phyloP scores from a whole-genome alignment of 1,140 invertebrate genomes.

The Battus philenor region DNA sequence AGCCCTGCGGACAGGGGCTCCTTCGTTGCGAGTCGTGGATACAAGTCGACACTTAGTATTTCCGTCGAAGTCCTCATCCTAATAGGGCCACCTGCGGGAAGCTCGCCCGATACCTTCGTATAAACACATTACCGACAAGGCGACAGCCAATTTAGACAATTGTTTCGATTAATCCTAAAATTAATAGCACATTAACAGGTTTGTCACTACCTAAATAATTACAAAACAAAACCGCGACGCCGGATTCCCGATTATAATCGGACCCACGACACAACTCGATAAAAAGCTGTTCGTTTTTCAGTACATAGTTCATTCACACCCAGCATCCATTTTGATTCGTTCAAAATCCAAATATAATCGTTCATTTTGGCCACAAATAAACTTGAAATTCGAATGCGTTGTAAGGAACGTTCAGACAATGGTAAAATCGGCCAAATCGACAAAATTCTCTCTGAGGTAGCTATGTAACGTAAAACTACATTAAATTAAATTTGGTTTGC shows the following conservation, averaged over 20 bases:
- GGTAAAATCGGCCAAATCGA: conserved; percentile 9
- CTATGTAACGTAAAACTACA: no score
- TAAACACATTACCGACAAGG: conserved; percentile 72
- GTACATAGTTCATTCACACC: conserved; percentile 76
- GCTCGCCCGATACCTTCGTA: conserved; percentile 55
- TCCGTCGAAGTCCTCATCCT: conserved; percentile 67
- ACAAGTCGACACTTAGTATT: conserved; percentile 54
- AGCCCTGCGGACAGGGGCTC: conserved; percentile 39
- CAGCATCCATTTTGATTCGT: conserved; percentile 77
- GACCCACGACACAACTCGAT: conserved; percentile 70
- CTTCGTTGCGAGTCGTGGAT: conserved; percentile 45
- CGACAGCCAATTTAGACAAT: conserved; percentile 53
- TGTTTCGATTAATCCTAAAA: conserved; percentile 34
- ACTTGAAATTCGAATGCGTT: conserved; percentile 55
- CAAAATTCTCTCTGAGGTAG: not conserved
- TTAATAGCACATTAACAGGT: conserved; percentile 38
- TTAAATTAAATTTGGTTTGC: no score
- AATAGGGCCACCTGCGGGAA: conserved; percentile 69
- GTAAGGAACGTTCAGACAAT: conserved; percentile 41
- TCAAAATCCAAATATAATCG: conserved; percentile 74
- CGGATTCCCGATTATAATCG: conserved; percentile 66
- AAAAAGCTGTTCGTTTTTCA: conserved; percentile 76
- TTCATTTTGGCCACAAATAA: conserved; percentile 65
- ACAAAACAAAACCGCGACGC: conserved; percentile 56
- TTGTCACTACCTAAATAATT: conserved; percentile 51